A percentile compares a stretch with the other conserved stretches of the same genome.
Evolutionary conservation across 2,113 vertebrate genomes (phyloP).

Genomic region (Neolamprologus longior): DNA sequence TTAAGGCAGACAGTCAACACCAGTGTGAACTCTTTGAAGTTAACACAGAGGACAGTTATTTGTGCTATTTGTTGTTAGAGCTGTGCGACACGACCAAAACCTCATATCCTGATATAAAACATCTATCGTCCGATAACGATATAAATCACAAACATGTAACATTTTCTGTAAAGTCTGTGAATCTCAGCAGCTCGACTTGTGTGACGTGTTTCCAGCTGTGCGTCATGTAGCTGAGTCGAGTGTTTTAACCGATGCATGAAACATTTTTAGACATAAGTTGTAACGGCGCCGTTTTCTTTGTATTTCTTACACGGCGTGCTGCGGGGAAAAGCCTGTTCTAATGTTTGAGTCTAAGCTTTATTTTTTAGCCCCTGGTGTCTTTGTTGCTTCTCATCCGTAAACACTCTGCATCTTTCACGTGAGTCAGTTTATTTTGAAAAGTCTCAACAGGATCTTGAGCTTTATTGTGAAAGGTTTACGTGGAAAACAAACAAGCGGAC

Average conservation of each 20-base stretch:
- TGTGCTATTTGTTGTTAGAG: neutral
- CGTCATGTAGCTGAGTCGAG: fast-evolving
- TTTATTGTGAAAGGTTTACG: too few relatives aligned
- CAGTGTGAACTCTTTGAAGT: neutral
- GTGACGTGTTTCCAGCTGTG: fast-evolving
- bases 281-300: neutral
- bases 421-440: neutral
- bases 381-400: fast-evolving
- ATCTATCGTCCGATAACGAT: fast-evolving
- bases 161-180: fast-evolving
- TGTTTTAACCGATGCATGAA: neutral
- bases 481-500: fast-evolving
- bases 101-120: fast-evolving
- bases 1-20: neutral
- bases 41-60: neutral
- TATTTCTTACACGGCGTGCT: too few relatives aligned
- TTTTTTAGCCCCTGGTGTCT: neutral
- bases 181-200: fast-evolving
- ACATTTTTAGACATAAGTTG: neutral
- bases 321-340: too few relatives aligned
- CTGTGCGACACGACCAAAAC: fast-evolving
- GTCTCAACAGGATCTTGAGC: too few relatives aligned
- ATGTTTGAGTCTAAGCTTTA: fast-evolving
- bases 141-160: neutral
- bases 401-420: neutral